Base-by-base conservation (phyloP, 1,140 invertebrate genomes). In the Drosophila jambulina region DNA sequence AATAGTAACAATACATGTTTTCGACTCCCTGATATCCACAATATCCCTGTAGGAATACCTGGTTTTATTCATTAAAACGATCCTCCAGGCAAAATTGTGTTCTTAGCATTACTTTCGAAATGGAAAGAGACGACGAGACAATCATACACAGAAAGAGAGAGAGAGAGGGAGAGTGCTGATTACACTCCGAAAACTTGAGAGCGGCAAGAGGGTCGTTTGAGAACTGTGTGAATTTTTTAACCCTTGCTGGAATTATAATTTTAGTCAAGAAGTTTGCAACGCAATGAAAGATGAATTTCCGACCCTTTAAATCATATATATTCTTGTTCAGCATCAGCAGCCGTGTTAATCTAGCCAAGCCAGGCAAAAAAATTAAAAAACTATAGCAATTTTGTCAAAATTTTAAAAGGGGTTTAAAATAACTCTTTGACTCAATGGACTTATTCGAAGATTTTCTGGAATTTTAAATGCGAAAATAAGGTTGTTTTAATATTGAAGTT, bases 51-150 rank as follows among this genome's bases (percentile, higher is more conserved):
- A 17, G n/a, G 12, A 32, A 21, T 23, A 17, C 15, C 21, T 17
- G 4, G 2, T 23, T 36, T 17, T 21, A 17, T 36, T 17, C 2
- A 17, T 17, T 36, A 23, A 3, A 23, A 4, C 19, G 29, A 53
- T 53, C 29, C 19, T 34, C 13, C 15, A 10, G 51, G 51, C 32
- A 32, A 36, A 13, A 4, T 36, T 9, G 13, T 17, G 32, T 27
- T 34, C 51, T 36, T 53, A n/a, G n/a, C n/a, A n/a, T n/a, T n/a
- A 34, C 8, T 36, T 25, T 25, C 21, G 34, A 56, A 56, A 25
- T 23, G 9, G 34, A 56, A 56, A 56, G 53, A 56, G 53, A 56
- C 15, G 13, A 17, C 53, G 25, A 8, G 9, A 17, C 4, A 12
- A 8, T 9, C 9, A n/a, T 8, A 38, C 15, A n/a, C 7, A 21